Evolutionary conservation across 2,113 vertebrate genomes (phyloP).

Genomic region (Varanus salvator): DNA sequence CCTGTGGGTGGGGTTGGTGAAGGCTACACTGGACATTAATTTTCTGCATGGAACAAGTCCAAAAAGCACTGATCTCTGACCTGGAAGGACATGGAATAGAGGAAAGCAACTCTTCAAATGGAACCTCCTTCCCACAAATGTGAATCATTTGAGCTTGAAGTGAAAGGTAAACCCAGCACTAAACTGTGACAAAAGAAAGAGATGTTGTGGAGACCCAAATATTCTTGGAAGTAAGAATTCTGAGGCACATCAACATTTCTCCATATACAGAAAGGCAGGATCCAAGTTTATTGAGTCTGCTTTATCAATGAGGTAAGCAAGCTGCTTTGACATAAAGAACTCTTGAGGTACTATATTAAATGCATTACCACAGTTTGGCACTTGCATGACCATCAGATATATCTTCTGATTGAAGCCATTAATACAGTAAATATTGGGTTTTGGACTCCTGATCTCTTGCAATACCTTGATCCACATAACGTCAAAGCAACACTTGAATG

Average conservation of each 20-base stretch:
- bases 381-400: conserved; percentile 82
- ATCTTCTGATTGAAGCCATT: conserved; percentile 87
- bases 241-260: neutral
- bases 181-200: neutral
- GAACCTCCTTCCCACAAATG: no score
- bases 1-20: no score
- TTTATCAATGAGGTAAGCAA: neutral
- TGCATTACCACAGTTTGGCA: conserved; percentile 91
- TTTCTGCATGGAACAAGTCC: no score
- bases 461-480: conserved; percentile 97
- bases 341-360: conserved; percentile 12
- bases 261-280: neutral
- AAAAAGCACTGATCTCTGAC: no score
- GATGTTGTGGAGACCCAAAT: neutral
- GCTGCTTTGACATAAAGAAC: neutral
- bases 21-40: no score
- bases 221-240: neutral
- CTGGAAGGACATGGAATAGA: no score
- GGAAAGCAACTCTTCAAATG: no score
- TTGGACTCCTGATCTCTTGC: conserved; percentile 84
- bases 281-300: neutral
- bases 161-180: neutral
- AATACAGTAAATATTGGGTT: conserved; percentile 85
- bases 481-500: conserved; percentile 93
- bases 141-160: no score